Evolutionary conservation across 2,888 invertebrate species (phyloP).

Genomic region (Melieria omissa): DNA sequence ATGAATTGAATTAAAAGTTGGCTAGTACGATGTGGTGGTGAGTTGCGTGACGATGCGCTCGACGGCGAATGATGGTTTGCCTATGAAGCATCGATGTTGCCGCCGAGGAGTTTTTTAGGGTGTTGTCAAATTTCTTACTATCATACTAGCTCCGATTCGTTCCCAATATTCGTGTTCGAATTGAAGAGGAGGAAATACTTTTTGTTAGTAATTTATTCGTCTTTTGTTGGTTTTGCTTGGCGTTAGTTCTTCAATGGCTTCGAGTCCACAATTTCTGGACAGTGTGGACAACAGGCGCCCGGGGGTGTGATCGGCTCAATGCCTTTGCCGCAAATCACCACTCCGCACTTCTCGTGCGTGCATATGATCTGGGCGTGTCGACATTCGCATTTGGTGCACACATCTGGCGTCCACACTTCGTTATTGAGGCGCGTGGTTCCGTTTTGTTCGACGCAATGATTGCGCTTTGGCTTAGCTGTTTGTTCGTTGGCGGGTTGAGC

Average conservation of each 20-base stretch:
- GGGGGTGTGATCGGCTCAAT: slow-evolving; percentile 60
- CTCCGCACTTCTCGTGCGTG: slow-evolving; percentile 65
- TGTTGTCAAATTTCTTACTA: no score
- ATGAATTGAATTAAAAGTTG: no score
- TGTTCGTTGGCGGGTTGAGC: slow-evolving; percentile 4
- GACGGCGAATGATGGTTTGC: no score
- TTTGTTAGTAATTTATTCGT: slow-evolving; percentile 1
- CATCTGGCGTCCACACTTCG: slow-evolving; percentile 68
- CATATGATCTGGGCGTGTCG: slow-evolving; percentile 68
- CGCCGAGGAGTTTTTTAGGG: no score
- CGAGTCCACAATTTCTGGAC: slow-evolving; percentile 44
- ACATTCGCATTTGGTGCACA: slow-evolving; percentile 69
- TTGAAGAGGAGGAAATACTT: not conserved
- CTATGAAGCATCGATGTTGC: no score
- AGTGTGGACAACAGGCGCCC: slow-evolving; percentile 67
- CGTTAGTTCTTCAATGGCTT: no score
- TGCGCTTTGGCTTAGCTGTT: slow-evolving; percentile 53
- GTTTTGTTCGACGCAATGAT: slow-evolving; percentile 65
- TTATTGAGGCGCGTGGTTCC: slow-evolving; percentile 66
- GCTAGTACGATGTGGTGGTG: no score
- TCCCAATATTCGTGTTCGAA: no score
- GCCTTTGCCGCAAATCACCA: slow-evolving; percentile 60
- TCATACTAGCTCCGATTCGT: no score
- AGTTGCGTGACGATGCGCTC: no score
- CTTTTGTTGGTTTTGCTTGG: slow-evolving; percentile 3